Evolutionary conservation across 2,797 vertebrate genomes (phyloP), one percentile per base, ranked within the genome.

Genomic region (Lepilemur ruficaudatus): DNA sequence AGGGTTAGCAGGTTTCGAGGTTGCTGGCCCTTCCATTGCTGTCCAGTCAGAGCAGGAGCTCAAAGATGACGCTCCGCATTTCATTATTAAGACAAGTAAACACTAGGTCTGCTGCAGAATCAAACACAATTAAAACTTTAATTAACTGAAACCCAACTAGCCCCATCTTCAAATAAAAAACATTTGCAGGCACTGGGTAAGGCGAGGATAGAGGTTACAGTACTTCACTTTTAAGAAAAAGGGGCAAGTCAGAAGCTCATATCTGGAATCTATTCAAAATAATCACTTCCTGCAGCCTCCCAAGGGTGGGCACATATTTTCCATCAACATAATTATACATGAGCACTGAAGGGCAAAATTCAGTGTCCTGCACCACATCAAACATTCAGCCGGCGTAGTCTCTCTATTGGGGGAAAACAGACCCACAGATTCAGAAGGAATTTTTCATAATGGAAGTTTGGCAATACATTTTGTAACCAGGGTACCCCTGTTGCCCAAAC

Each of bases 91-190:
- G 89, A 32, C 43, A 84, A 90, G 97, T 81, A 97, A 97, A 97
- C 96, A 92, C 22, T 4, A 82, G 81, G 75, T 91, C 88, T 67
- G 92, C 87, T 89, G 92, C 55, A 90, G 82, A 97, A 95, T 97
- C 97, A 98, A 98, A 96, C 95, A 98, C 97, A 98, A 98, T 97
- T 97, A 97, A 90, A 98, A 98, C 92, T 98, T 98, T 91, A 97
- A 98, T 98, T 96, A 96, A 95, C 95, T 88, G 46, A 88, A 94
- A 88, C 25, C 83, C 73, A 61, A 73, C 79, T 69, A 86, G 82
- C 52, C 41, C 69, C 75, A 20, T 76, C 57, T 81, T 89, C 86
- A 95, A 91, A 93, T 88, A 94, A 86, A 97, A 88, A 25, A 92
- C 28, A 84, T 13, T 35, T 72, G 28, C 3, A 23, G 83, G 32